Evolutionary conservation across 1,140 invertebrate genomes (phyloP), one percentile per base, ranked within the genome.

Genomic region (Archivesica marissinica): DNA sequence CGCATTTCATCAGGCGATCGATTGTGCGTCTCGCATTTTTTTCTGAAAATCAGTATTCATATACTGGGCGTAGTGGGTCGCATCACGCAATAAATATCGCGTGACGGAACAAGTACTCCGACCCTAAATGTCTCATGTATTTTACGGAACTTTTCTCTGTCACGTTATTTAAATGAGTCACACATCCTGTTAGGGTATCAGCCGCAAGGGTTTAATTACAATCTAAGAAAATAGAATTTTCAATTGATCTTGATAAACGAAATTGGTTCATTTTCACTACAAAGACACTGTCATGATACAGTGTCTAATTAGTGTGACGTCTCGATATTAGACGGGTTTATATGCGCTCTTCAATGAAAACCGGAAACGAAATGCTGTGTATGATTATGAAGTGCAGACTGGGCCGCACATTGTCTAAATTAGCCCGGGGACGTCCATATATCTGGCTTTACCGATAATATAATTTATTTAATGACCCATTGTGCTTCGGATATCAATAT

Each of bases 31-130:
- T 25, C 33, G 61, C 33, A 38, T 66, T 66, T 66, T 30, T 61
- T 66, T 25, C 33, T 25, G 13, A 70, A 70, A 70, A 70, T 70
- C 38, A 23, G 66, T 70, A 70, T 70, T 70, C 66, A 70, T 70
- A 44, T 44, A 70, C 38, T 28, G 38, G 66, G 66, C 66, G 66
- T 38, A 70, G 66, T 41, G 66, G 66, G 23, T 41, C 38, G 35
- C 33, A 9, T 23, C 66, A 70, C 66, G 66, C 66, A 70, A 70
- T 70, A 70, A 70, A 70, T 44, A 70, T 47, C 66, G 39, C 39
- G 66, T 70, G 66, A 70, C 66, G 39, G 35, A 38, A 28, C 66
- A 13, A 1, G 9, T 23, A 70, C 13, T 6, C 7, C 33, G 20
- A 47, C 66, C 35, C 23, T 41, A 11, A 41, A 41, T 70, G 66